Percentiles rank a stretch among this genome's conserved stretches.
phyloP scores from a whole-genome alignment of 2,888 invertebrate species.

The Petrolisthes manimaculis region DNA sequence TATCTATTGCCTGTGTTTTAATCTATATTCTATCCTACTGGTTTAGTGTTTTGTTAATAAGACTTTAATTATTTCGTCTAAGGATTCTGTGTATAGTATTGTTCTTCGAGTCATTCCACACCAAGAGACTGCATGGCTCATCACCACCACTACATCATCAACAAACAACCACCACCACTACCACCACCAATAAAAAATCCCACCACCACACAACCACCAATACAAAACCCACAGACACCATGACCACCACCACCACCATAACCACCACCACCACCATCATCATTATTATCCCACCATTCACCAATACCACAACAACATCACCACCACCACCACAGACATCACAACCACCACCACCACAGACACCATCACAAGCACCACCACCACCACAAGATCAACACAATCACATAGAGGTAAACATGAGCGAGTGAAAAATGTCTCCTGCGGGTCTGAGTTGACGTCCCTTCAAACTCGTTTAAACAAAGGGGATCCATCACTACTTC shows the following conservation, averaged over 20 bases:
- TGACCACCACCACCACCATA: neutral
- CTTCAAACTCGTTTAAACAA: slow-evolving; percentile 53
- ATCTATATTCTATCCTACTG: too few species aligned
- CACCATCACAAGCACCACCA: neutral
- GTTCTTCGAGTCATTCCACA: too few species aligned
- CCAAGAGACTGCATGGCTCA: too few species aligned
- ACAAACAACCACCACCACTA: neutral
- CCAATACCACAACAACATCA: neutral
- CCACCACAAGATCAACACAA: slow-evolving; percentile 43
- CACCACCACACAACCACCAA: neutral
- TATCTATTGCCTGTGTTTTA: too few species aligned
- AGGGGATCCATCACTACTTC: slow-evolving; percentile 36
- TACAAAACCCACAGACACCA: neutral
- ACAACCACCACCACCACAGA: neutral
- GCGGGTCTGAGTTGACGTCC: slow-evolving; percentile 26
- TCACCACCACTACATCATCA: neutral
- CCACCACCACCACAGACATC: neutral
- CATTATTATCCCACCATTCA: neutral
- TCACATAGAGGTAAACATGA: slow-evolving; percentile 42
- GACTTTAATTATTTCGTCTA: too few species aligned
- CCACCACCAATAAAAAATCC: neutral
- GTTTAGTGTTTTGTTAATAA: too few species aligned
- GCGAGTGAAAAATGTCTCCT: slow-evolving; percentile 42
- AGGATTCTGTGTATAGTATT: too few species aligned
- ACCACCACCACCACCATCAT: slow-evolving; percentile 1